phyloP scores from a whole-genome alignment of 35 echinoderm and acorn worm species.

The Holothuria glaberrima region DNA sequence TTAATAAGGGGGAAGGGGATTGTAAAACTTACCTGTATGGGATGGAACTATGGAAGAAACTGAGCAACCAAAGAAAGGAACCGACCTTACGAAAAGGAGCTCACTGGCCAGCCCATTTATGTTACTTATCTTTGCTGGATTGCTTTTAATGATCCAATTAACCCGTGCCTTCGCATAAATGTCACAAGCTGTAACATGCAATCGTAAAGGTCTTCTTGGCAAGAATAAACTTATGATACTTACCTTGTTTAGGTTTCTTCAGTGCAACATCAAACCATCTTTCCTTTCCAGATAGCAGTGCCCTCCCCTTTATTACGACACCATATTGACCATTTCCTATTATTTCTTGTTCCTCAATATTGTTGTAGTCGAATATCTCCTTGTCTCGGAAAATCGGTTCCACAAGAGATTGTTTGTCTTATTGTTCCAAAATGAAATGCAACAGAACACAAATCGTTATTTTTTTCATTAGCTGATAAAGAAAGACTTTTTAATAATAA shows the following conservation, averaged over 20 bases:
- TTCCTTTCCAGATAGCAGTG: neutral
- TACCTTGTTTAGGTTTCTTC: slow-evolving; percentile 3
- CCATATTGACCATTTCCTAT: slow-evolving; percentile 1
- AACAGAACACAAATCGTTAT: neutral
- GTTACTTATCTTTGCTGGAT: too few species aligned
- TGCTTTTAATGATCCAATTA: neutral
- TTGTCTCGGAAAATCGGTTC: neutral
- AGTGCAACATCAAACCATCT: slow-evolving; percentile 4
- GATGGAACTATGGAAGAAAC: too few species aligned
- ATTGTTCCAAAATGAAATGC: neutral
- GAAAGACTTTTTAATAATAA: neutral
- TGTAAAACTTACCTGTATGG: too few species aligned
- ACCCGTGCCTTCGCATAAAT: too few species aligned
- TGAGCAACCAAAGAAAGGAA: too few species aligned
- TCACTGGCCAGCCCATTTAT: too few species aligned
- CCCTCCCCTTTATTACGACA: slow-evolving; percentile 22
- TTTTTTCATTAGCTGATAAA: neutral
- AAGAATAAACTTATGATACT: neutral
- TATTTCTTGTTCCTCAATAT: slow-evolving; percentile 5
- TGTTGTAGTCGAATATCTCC: neutral
- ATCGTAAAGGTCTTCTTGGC: neutral
- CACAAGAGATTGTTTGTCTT: neutral
- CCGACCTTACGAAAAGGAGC: too few species aligned
- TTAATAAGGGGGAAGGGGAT: too few species aligned
- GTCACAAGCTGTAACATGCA: too few species aligned